Percentiles rank a stretch among this genome's conserved stretches.
Evolutionary conservation across 2,113 vertebrate species (phyloP).

Genomic region (Porphyrio hochstetteri): DNA sequence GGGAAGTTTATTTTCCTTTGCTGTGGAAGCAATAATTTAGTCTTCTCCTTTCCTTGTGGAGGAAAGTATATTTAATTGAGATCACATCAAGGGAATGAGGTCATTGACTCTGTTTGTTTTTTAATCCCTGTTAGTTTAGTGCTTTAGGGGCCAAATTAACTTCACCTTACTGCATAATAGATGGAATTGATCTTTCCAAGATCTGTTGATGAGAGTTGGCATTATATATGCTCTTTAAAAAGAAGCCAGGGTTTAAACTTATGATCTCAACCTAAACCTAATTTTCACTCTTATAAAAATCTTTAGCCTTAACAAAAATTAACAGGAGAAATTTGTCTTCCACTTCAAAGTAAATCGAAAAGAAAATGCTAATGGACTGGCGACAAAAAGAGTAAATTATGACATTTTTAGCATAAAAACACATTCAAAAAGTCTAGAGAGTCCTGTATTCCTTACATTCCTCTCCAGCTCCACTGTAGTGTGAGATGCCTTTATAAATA

Average conservation of each 20-base stretch:
- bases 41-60: neutral
- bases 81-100: constrained; percentile 60
- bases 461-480: neutral
- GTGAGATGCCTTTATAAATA: neutral
- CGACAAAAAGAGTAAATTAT: neutral
- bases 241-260: constrained; percentile 20
- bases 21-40: constrained; percentile 8
- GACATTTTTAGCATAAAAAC: neutral
- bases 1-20: constrained; percentile 56
- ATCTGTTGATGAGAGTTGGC: constrained; percentile 3
- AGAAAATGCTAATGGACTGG: neutral
- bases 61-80: constrained; percentile 44
- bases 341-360: neutral
- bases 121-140: constrained; percentile 45
- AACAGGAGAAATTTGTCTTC: neutral
- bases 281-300: constrained; percentile 13
- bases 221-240: constrained; percentile 1
- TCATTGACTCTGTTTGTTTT: constrained; percentile 57
- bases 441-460: neutral
- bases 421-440: neutral
- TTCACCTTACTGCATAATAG: constrained; percentile 35
- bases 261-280: constrained; percentile 34
- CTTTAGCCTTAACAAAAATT: neutral
- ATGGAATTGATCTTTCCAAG: constrained; percentile 48
- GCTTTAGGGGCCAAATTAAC: constrained; percentile 45